Evolutionary conservation across 2,888 invertebrate genomes (phyloP), one percentile per base, ranked within the genome.

Genomic region (Phengaris arion): DNA sequence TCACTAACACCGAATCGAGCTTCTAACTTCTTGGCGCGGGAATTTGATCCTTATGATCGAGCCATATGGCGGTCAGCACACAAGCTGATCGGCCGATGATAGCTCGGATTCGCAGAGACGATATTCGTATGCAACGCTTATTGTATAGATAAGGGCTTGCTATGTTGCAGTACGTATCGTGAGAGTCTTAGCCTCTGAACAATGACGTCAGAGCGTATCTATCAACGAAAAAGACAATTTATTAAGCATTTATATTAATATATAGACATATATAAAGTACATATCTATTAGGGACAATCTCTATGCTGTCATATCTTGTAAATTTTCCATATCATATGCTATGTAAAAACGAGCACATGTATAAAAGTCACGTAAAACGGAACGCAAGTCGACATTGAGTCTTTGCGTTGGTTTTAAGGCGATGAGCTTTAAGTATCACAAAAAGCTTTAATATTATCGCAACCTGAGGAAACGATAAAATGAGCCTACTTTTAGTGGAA

Each of bases 61-160:
- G 80, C 81, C 81, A 76, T 77, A 75, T 74, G 69, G 77, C 75
- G 77, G 77, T 79, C 81, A 78, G 78, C 76, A 74, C 75, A 13
- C 72, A 64, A 57, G 70, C 74, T 76, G 78, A 81, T 87, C 89
- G 89, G 89, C 88, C 88, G 86, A 81, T 83, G 82, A 82, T 88
- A 91, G 90, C 87, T 85, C 80, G 78, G 81, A 83, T 82, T 81
- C 83, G 83, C 77, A 79, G 76, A 83, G 84, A 87, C 92, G 92
- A 92, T 88, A 83, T 81, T 86, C 90, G 93, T 93, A 93, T 93
- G 93, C 93, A 93, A 93, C 93, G 92, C 93, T 93, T 93, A 93
- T 93, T 93, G 90, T 91, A 90, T 89, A 84, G 88, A 93, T 93
- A 93, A 91, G 93, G 91, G 90, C 87, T 85, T 87, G 88, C 89